These are phyloP conservation scores for Mastacembelus armatus DNA, from an alignment of 2,797 vertebrate genomes.

Conservation along the genomic window DNA sequence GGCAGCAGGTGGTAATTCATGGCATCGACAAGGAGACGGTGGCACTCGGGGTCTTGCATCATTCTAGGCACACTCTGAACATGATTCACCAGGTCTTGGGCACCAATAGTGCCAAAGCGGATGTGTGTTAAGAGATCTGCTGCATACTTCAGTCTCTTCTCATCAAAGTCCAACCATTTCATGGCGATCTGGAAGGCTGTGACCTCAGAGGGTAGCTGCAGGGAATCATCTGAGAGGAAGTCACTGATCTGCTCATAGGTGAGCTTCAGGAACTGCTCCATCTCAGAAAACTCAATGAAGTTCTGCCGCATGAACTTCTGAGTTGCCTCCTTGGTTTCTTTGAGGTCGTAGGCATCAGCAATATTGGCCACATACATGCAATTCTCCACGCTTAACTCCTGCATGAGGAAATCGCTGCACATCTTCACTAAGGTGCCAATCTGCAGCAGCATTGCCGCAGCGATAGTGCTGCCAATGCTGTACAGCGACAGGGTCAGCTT, in stretches of 20 bases:
- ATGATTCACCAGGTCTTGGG: conserved; percentile 96
- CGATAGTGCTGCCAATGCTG: conserved; percentile 95
- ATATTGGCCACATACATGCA: conserved; percentile 98
- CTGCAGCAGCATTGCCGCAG: conserved; percentile 93
- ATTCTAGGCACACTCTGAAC: conserved; percentile 96
- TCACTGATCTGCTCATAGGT: conserved; percentile 99
- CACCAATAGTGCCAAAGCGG: conserved; percentile 98
- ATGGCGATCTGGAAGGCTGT: conserved; percentile 98
- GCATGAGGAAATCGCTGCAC: conserved; percentile 98
- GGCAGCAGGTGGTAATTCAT: conserved; percentile 99
- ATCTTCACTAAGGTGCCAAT: conserved; percentile 95
- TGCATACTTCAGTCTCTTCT: conserved; percentile 95
- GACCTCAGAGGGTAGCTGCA: conserved; percentile 97
- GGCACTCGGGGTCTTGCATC: conserved; percentile 98
- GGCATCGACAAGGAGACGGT: conserved; percentile 96
- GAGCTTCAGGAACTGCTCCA: conserved; percentile 98
- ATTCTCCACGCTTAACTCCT: conserved; percentile 96
- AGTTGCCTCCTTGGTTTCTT: conserved; percentile 90
- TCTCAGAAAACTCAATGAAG: conserved; percentile 99
- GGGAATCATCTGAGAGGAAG: conserved; percentile 94
- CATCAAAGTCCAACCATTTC: conserved; percentile 98
- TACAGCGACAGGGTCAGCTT: conserved; percentile 97
- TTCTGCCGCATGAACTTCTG: conserved; percentile 98
- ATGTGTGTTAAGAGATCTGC: conserved; percentile 93
- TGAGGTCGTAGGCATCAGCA: conserved; percentile 94